Percentiles rank a stretch among this genome's conserved stretches.
These are phyloP conservation scores for Serinus canaria DNA, from an alignment of 2,113 vertebrate genomes.

Conservation along the genomic window DNA sequence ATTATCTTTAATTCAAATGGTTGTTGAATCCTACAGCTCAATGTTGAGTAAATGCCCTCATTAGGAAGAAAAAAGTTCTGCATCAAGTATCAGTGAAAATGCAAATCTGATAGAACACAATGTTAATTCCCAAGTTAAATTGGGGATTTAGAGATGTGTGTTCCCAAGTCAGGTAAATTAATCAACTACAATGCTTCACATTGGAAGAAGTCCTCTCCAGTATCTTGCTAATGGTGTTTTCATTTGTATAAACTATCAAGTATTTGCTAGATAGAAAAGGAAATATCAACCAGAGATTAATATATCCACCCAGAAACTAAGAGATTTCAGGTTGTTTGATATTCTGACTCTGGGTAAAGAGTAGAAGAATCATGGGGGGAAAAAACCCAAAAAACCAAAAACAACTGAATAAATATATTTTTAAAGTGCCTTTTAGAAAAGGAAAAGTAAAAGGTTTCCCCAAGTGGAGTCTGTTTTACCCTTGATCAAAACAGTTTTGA, in stretches of 20 bases:
- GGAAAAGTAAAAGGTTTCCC: background rate
- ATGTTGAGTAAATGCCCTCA: background rate
- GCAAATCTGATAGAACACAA: background rate
- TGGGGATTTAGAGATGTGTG: background rate
- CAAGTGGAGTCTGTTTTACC: background rate
- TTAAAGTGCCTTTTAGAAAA: background rate
- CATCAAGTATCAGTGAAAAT: background rate
- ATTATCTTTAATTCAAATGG: background rate
- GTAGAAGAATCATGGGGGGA: background rate
- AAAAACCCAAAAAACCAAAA: background rate
- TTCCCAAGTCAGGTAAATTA: background rate
- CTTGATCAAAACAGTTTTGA: background rate
- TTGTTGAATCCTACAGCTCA: background rate
- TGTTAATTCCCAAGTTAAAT: background rate
- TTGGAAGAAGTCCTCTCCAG: background rate
- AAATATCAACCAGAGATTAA: background rate
- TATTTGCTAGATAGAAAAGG: background rate
- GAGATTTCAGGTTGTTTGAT: background rate
- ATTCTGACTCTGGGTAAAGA: background rate
- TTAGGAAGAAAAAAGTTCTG: background rate
- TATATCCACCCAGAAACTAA: background rate
- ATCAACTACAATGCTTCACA: background rate
- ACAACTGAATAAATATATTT: background rate
- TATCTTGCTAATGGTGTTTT: background rate
- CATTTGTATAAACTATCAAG: background rate